Conservation (phyloP, 1,140 invertebrate genomes). For the Orussus abietinus region DNA sequence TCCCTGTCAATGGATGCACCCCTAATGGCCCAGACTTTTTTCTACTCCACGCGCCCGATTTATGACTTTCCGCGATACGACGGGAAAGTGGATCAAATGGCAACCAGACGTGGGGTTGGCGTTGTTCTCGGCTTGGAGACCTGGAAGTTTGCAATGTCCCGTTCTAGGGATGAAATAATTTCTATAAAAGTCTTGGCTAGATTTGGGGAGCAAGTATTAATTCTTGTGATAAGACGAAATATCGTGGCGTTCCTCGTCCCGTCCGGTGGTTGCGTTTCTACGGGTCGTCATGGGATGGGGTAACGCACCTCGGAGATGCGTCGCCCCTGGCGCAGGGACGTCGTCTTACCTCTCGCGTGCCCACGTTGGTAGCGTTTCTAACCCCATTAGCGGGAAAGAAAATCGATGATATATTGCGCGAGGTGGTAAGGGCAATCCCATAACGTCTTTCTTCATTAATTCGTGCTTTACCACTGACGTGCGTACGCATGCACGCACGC, state of each 20-base stretch:
- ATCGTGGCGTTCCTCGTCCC: too few relatives aligned
- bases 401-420: constrained; percentile 24
- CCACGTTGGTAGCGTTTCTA: constrained; percentile 17
- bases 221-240: too few relatives aligned
- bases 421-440: constrained; percentile 19
- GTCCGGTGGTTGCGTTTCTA: too few relatives aligned
- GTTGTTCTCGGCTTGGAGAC: too few relatives aligned
- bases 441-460: constrained; percentile 31
- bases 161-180: too few relatives aligned
- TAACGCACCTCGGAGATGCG: constrained; percentile 20
- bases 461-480: constrained; percentile 14
- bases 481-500: constrained; percentile 11
- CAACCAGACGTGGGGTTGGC: constrained; percentile 11
- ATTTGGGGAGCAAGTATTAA: too few relatives aligned
- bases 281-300: too few relatives aligned
- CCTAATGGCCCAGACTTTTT: constrained; percentile 5
- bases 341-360: constrained; percentile 25
- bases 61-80: constrained; percentile 14
- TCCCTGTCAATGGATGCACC: not conserved
- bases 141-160: too few relatives aligned
- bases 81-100: constrained; percentile 18
- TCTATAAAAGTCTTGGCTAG: too few relatives aligned
- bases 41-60: constrained; percentile 5
- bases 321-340: constrained; percentile 25
- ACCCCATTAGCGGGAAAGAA: constrained; percentile 21